Evolutionary conservation across 2,797 vertebrate genomes (phyloP).

Genomic region (Loris lydekkerianus): DNA sequence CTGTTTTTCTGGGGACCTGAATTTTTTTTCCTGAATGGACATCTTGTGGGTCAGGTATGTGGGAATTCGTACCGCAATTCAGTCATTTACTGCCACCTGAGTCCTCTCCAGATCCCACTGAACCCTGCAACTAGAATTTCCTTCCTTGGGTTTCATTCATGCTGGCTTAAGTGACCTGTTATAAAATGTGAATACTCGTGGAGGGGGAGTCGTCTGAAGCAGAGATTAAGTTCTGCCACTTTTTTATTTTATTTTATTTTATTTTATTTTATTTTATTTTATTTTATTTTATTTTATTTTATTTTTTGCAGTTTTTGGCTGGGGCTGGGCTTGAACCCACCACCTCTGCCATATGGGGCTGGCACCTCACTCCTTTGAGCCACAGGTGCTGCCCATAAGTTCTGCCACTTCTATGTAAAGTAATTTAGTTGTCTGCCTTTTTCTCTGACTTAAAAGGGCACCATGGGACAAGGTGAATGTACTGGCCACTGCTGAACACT

Average conservation of each 20-base stretch:
- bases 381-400: background rate
- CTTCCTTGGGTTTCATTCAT: slow-evolving; percentile 51
- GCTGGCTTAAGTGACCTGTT: background rate
- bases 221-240: background rate
- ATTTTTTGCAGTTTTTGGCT: too few relatives aligned
- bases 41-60: background rate
- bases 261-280: too few relatives aligned
- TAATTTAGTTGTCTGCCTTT: slow-evolving; percentile 13
- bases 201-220: background rate
- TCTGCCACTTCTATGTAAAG: background rate
- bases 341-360: too few relatives aligned
- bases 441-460: slow-evolving; percentile 54
- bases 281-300: too few relatives aligned
- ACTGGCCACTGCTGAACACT: background rate
- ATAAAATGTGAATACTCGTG: background rate
- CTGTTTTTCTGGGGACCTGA: background rate
- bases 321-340: too few relatives aligned
- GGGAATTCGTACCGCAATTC: background rate
- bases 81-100: background rate
- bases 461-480: background rate
- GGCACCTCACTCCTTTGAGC: too few relatives aligned
- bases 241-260: too few relatives aligned
- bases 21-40: background rate
- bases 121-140: background rate
- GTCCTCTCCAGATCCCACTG: background rate